A percentile compares a stretch with the other conserved stretches of the same genome.
Conservation (phyloP, 2,797 vertebrate genomes). For the Mionectes olivaceus region DNA sequence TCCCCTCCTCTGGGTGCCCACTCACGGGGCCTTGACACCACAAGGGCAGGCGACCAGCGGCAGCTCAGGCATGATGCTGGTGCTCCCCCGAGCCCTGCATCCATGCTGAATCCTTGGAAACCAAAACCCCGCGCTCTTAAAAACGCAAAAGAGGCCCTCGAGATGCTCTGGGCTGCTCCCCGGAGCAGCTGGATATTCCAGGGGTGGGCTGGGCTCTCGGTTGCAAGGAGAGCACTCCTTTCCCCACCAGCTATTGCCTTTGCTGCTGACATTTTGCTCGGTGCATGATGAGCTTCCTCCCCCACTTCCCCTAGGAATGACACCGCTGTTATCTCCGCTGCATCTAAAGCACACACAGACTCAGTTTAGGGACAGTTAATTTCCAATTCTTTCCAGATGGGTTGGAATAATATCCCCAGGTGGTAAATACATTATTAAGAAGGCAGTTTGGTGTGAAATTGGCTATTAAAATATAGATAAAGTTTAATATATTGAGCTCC, state of each 20-base stretch:
- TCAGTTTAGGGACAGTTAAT: slow-evolving; percentile 86
- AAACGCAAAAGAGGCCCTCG: not conserved
- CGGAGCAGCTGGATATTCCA: not conserved
- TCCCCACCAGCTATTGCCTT: slow-evolving; percentile 19
- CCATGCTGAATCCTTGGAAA: not conserved
- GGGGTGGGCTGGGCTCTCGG: not conserved
- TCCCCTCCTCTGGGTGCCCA: not conserved
- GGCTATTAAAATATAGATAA: slow-evolving; percentile 90
- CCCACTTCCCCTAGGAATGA: slow-evolving; percentile 69
- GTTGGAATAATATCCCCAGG: slow-evolving; percentile 87
- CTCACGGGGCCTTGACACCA: not conserved
- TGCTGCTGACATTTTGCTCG: slow-evolving; percentile 55
- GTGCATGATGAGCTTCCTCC: slow-evolving; percentile 42
- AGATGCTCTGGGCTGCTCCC: not conserved
- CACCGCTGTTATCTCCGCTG: slow-evolving; percentile 70
- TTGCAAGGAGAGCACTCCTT: not conserved
- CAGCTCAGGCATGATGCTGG: not conserved
- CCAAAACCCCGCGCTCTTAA: fast-evolving
- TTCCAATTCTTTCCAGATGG: slow-evolving; percentile 88
- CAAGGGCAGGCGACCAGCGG: fast-evolving
- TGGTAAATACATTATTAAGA: slow-evolving; percentile 89
- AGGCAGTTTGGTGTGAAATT: slow-evolving; percentile 89
- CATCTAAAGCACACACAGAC: slow-evolving; percentile 79
- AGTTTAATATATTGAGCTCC: slow-evolving; percentile 88
- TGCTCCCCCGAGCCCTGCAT: fast-evolving